Conservation (phyloP, 2,113 vertebrate genomes). For the Chauna torquata region DNA sequence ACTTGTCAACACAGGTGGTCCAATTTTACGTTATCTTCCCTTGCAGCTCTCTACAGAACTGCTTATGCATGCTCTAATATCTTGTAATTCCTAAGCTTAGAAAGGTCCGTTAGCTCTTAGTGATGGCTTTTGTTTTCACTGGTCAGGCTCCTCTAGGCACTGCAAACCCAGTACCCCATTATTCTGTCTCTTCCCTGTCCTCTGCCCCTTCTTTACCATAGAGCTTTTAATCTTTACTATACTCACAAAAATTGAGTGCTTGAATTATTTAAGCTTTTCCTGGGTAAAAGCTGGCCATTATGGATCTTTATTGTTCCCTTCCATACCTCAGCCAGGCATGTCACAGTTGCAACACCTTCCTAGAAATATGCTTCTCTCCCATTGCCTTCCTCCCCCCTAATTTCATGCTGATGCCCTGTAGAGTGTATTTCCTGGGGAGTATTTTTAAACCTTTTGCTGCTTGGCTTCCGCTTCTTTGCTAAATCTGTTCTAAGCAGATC, state of each 20-base stretch:
- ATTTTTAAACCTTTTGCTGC: slow-evolving; percentile 38
- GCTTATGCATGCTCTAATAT: background rate
- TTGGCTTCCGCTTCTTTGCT: slow-evolving; percentile 29
- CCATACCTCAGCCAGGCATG: background rate
- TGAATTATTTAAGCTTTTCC: background rate
- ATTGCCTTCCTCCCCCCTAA: slow-evolving; percentile 46
- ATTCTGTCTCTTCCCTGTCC: background rate
- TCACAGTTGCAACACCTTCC: background rate
- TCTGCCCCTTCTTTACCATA: background rate
- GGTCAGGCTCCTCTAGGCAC: background rate
- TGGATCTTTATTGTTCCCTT: background rate
- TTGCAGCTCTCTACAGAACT: background rate
- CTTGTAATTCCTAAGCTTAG: background rate
- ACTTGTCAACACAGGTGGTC: background rate
- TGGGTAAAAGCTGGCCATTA: background rate
- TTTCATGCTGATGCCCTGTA: slow-evolving; percentile 19
- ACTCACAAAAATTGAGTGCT: background rate
- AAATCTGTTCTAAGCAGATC: slow-evolving; percentile 50
- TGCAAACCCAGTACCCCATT: background rate
- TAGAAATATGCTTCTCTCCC: background rate
- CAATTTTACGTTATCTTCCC: background rate
- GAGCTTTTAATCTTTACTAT: background rate
- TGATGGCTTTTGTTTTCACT: background rate
- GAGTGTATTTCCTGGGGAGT: background rate
- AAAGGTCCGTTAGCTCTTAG: background rate